phyloP scores from a whole-genome alignment of 2,888 invertebrate species.

The Drosophila mimica region DNA sequence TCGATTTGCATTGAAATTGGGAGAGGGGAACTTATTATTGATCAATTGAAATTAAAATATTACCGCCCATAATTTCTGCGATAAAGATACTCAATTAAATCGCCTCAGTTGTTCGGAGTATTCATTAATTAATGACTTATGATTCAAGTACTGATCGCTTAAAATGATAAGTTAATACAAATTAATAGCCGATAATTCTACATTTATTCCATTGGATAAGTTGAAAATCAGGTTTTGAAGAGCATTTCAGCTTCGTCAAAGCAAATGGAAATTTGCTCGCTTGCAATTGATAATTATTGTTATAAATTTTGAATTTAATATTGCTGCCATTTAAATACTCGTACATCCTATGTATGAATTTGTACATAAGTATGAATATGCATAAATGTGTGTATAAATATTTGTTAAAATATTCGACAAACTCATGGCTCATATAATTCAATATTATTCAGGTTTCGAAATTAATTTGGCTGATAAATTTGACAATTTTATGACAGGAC shows the following conservation, averaged over 20 bases:
- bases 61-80: background rate
- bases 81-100: background rate
- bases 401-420: slow-evolving; percentile 19
- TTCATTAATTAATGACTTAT: background rate
- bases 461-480: slow-evolving; percentile 63
- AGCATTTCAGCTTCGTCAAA: slow-evolving; percentile 19
- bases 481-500: slow-evolving; percentile 66
- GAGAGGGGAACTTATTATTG: background rate
- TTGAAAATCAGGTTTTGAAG: slow-evolving; percentile 3
- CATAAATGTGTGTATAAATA: slow-evolving; percentile 17
- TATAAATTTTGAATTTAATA: slow-evolving; percentile 34
- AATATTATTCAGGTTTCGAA: slow-evolving; percentile 32
- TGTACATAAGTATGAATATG: background rate
- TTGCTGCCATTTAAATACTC: slow-evolving; percentile 19
- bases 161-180: background rate
- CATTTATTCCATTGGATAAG: background rate
- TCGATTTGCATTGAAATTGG: background rate
- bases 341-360: slow-evolving; percentile 10
- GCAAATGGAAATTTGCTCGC: background rate
- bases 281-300: background rate
- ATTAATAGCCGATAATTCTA: background rate
- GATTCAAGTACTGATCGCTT: background rate
- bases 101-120: background rate
- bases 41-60: background rate
- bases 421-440: slow-evolving; percentile 38